Conservation (phyloP, 2,888 invertebrate species). For the Euproctis similis region DNA sequence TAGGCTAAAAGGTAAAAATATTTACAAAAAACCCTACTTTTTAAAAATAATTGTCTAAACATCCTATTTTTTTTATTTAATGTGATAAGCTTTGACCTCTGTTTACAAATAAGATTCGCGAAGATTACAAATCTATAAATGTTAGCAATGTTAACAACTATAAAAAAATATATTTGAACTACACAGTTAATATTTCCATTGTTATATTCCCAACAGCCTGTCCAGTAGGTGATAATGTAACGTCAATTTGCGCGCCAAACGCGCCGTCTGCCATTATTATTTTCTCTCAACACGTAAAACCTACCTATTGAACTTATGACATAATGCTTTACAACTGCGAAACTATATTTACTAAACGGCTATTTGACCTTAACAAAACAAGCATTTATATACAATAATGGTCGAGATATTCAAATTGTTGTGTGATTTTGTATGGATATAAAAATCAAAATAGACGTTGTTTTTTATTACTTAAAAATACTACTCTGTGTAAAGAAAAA, state of each 20-base stretch:
- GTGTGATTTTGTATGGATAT: constrained; percentile 2
- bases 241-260: constrained; percentile 22
- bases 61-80: no score
- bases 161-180: constrained; percentile 7
- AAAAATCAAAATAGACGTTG: no score
- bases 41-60: no score
- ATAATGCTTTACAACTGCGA: constrained; percentile 20
- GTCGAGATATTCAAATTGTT: constrained; percentile 6
- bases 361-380: constrained; percentile 5
- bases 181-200: constrained; percentile 2
- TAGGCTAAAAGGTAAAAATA: no score
- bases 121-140: no score
- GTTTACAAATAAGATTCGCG: no score
- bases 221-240: constrained; percentile 18
- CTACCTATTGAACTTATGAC: constrained; percentile 19
- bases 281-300: no score
- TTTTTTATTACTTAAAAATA: no score
- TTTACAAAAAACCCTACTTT: no score
- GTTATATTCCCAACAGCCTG: constrained; percentile 14
- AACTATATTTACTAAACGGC: constrained; percentile 6
- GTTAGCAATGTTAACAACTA: no score
- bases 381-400: constrained; percentile 2
- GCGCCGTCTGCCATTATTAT: constrained; percentile 22
- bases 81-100: no score
- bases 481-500: no score